A percentile compares a stretch with the other conserved stretches of the same genome.
Evolutionary conservation across 2,113 vertebrate genomes (phyloP).

Genomic region (Gnathonemus longibarbis): DNA sequence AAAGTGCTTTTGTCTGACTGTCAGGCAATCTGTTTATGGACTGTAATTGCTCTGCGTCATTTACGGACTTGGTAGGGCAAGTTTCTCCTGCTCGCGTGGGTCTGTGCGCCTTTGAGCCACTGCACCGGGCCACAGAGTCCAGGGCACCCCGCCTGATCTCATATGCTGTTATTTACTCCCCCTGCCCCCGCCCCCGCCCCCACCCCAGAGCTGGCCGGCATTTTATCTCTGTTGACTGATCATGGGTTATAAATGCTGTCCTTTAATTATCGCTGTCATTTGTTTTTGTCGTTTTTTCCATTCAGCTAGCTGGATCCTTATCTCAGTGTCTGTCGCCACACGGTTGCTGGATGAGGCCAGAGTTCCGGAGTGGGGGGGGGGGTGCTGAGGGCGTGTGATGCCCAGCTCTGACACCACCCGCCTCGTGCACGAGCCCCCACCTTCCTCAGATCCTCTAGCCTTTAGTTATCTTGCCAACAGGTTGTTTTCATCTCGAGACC

Average conservation of each 20-base stretch:
- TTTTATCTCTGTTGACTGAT: neutral
- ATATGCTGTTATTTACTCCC: neutral
- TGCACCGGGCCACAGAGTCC: neutral
- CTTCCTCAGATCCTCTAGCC: neutral
- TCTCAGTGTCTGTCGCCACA: neutral
- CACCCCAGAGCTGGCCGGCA: neutral
- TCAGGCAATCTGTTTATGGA: neutral
- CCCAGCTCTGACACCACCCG: neutral
- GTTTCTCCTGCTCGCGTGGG: neutral
- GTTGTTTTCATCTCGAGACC: constrained; percentile 12
- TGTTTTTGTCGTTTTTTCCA: neutral
- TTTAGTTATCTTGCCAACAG: neutral
- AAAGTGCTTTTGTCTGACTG: neutral
- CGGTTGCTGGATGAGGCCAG: neutral
- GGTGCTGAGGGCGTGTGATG: neutral
- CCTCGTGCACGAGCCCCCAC: neutral
- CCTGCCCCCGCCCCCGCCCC: neutral
- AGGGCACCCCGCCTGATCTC: neutral
- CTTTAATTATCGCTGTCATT: constrained; percentile 5
- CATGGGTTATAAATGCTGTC: neutral
- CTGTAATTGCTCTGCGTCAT: neutral
- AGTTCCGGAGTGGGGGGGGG: too few relatives aligned
- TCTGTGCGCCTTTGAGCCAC: neutral
- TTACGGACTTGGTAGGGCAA: neutral
- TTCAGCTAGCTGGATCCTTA: neutral